Percentiles rank a stretch among this genome's conserved stretches.
These are phyloP conservation scores for Pandemis heparana DNA, from an alignment of 2,888 invertebrate genomes.

Conservation along the genomic window DNA sequence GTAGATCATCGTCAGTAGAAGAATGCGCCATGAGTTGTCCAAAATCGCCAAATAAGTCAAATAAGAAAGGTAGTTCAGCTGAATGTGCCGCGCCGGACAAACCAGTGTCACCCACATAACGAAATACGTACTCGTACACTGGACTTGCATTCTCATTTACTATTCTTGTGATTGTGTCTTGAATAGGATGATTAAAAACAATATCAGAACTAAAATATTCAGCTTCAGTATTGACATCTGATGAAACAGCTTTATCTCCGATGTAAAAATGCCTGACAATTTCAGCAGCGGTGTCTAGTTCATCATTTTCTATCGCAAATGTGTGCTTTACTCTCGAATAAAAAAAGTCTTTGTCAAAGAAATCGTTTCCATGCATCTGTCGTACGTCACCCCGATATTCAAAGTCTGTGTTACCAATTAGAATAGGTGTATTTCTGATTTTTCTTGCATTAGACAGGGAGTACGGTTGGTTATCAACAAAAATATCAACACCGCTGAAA, in stretches of 20 bases:
- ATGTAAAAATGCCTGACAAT: conserved; percentile 71
- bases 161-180: conserved; percentile 65
- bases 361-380: conserved; percentile 53
- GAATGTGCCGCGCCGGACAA: conserved; percentile 62
- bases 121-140: conserved; percentile 72
- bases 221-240: conserved; percentile 56
- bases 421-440: conserved; percentile 67
- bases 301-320: conserved; percentile 65
- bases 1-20: conserved; percentile 57
- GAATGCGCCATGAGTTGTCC: conserved; percentile 40
- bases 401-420: conserved; percentile 72
- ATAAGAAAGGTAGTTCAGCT: conserved; percentile 71
- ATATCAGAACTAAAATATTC: conserved; percentile 74
- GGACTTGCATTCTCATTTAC: conserved; percentile 66
- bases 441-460: conserved; percentile 67
- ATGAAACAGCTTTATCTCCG: conserved; percentile 66
- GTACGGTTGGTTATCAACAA: conserved; percentile 70
- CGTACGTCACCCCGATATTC: conserved; percentile 53
- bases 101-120: conserved; percentile 60
- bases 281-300: conserved; percentile 57
- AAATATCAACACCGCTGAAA: conserved; percentile 72
- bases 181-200: conserved; percentile 68
- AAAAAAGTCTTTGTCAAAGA: conserved; percentile 69
- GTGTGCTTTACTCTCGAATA: conserved; percentile 63
- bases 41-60: conserved; percentile 50